A percentile compares a stretch with the other conserved stretches of the same genome.
These are phyloP conservation scores for Esox niger DNA, from an alignment of 2,113 vertebrate genomes.

Conservation along the genomic window DNA sequence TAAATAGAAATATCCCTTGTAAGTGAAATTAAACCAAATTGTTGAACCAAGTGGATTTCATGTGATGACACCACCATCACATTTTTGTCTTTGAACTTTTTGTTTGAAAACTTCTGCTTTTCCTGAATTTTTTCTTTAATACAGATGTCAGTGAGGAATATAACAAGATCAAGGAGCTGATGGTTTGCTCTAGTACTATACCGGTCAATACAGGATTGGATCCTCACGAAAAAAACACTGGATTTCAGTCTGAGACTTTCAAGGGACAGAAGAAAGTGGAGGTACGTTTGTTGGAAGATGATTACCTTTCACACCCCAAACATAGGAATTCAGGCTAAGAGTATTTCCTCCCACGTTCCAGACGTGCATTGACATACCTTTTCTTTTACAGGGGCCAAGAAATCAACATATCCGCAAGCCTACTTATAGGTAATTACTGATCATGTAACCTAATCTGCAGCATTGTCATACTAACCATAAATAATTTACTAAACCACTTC, in stretches of 20 bases:
- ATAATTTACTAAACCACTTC: background rate
- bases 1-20: too few species aligned
- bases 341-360: background rate
- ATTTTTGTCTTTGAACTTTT: too few species aligned
- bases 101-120: too few species aligned
- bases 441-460: background rate
- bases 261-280: background rate
- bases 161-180: too few species aligned
- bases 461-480: background rate
- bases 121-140: too few species aligned
- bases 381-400: background rate
- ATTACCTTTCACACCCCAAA: background rate
- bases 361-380: background rate
- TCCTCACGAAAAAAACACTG: background rate
- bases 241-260: background rate
- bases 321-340: background rate
- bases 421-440: background rate
- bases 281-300: background rate
- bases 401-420: background rate
- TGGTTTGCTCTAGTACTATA: too few species aligned
- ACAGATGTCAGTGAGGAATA: too few species aligned
- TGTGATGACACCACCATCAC: too few species aligned
- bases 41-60: too few species aligned
- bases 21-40: too few species aligned
- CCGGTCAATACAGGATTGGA: background rate